A percentile compares a stretch with the other conserved stretches of the same genome.
phyloP scores from a whole-genome alignment of 2,113 vertebrate species.

The Hippocampus comes region DNA sequence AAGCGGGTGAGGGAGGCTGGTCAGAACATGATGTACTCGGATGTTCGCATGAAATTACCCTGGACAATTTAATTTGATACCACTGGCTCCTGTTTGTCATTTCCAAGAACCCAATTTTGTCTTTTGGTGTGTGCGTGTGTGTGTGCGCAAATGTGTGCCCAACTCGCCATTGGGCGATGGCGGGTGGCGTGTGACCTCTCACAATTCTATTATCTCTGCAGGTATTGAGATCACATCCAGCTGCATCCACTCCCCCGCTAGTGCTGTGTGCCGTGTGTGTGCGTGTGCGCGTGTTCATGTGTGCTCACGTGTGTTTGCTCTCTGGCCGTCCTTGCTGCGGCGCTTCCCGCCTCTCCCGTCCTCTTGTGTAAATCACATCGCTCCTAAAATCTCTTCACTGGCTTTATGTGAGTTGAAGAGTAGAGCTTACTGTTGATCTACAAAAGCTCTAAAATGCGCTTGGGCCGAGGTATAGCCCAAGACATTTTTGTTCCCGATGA shows the following conservation, averaged over 20 bases:
- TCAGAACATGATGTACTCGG: slow-evolving; percentile 42
- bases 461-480: neutral
- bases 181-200: slow-evolving; percentile 35
- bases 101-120: slow-evolving; percentile 13
- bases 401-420: neutral
- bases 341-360: slow-evolving; percentile 7
- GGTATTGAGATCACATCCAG: slow-evolving; percentile 49
- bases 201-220: slow-evolving; percentile 60
- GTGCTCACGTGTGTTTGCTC: slow-evolving; percentile 20
- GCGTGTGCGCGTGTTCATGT: neutral
- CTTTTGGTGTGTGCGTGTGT: slow-evolving; percentile 9
- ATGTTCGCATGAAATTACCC: slow-evolving; percentile 48
- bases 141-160: slow-evolving; percentile 2
- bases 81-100: slow-evolving; percentile 37
- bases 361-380: slow-evolving; percentile 4
- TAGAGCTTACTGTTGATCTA: neutral
- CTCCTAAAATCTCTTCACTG: neutral
- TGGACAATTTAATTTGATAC: no score
- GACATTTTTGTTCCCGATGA: neutral
- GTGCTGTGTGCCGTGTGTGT: slow-evolving; percentile 9
- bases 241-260: slow-evolving; percentile 40
- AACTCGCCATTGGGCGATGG: slow-evolving; percentile 12
- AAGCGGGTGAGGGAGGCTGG: slow-evolving; percentile 7
- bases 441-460: neutral
- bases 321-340: slow-evolving; percentile 45